Conservation (phyloP, 2,113 vertebrate genomes). For the Grantiella picta region DNA sequence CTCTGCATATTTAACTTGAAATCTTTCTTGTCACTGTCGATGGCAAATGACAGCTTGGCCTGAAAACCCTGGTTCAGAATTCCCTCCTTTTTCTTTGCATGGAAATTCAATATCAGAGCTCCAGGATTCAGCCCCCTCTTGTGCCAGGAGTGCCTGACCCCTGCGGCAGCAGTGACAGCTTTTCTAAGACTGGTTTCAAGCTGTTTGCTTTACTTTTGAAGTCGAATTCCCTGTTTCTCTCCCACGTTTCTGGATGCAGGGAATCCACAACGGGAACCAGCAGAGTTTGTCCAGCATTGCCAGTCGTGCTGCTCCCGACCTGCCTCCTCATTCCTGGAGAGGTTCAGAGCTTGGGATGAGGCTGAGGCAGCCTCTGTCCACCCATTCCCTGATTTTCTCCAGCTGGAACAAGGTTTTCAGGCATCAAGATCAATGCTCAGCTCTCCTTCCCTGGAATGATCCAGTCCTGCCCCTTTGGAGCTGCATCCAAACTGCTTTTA, state of each 20-base stretch:
- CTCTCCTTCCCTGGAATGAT: background rate
- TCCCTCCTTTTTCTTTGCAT: background rate
- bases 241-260: background rate
- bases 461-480: background rate
- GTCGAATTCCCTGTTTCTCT: background rate
- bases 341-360: background rate
- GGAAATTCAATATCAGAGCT: background rate
- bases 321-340: background rate
- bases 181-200: background rate
- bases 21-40: background rate
- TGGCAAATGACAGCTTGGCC: background rate
- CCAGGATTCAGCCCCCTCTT: background rate
- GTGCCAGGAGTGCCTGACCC: background rate
- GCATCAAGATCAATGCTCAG: background rate
- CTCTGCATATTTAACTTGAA: background rate
- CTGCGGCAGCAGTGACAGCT: background rate
- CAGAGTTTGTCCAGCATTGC: background rate
- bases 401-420: background rate
- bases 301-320: fast-evolving
- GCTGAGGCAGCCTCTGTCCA: background rate
- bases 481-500: background rate
- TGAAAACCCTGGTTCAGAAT: background rate
- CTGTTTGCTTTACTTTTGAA: background rate
- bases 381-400: background rate
- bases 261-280: background rate